A percentile compares a stretch with the other conserved stretches of the same genome.
Evolutionary conservation across 2,888 invertebrate genomes (phyloP).

Genomic region (Lycocerus yunnanus): DNA sequence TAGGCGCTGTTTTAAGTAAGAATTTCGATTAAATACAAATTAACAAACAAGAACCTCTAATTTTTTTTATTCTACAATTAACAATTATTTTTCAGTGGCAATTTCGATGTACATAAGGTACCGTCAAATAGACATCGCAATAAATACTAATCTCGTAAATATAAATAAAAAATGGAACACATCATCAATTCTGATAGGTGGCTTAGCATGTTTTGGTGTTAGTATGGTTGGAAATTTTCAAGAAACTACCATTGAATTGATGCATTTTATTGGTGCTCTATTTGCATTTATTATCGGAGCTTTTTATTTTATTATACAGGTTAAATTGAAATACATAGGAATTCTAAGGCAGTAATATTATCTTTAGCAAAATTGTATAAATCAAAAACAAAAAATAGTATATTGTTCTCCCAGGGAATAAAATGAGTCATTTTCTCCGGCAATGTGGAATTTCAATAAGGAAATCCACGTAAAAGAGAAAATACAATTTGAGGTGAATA

Average conservation of each 20-base stretch:
- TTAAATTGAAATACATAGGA: no score
- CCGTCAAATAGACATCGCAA: neutral
- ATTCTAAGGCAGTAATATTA: neutral
- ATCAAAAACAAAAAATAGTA: no score
- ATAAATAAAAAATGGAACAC: conserved; percentile 5
- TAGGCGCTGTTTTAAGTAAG: conserved; percentile 48
- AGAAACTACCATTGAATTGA: conserved; percentile 59
- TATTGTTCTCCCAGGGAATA: no score
- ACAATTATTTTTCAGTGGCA: neutral
- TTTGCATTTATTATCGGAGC: conserved; percentile 78
- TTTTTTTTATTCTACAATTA: no score
- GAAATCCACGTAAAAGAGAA: no score
- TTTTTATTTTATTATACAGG: conserved; percentile 81
- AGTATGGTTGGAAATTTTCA: conserved; percentile 74
- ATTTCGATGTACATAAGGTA: neutral
- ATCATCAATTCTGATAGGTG: neutral
- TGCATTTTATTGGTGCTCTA: conserved; percentile 62
- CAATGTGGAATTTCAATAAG: no score
- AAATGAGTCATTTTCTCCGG: no score
- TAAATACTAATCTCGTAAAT: conserved; percentile 5
- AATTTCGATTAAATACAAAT: no score
- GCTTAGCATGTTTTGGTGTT: conserved; percentile 65
- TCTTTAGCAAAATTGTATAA: neutral
- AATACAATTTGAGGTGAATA: no score
- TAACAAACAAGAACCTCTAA: no score